Evolutionary conservation across 2,888 invertebrate genomes (phyloP), one percentile per base, ranked within the genome.

Genomic region (Drosophila incognita): DNA sequence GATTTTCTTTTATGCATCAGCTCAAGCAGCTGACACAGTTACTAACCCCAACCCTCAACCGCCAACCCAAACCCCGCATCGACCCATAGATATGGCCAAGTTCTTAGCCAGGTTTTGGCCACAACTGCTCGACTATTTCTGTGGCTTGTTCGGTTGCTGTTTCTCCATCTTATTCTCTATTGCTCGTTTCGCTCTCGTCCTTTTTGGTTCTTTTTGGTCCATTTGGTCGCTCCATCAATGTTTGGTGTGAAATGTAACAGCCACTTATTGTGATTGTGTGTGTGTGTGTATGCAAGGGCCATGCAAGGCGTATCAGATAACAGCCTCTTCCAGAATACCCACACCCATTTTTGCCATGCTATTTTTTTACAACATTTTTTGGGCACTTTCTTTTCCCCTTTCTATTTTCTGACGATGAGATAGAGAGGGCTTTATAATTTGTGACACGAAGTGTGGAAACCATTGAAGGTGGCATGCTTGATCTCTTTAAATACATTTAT

Each of bases 221-320:
- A 65, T 67, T 63, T 63, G 84, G 67, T 63, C 61, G 74, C 73
- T 89, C 73, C 84, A 87, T 89, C 89, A 89, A 84, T 89, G 85
- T 64, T 79, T 79, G 79, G 86, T 90, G 84, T 89, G 83, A 90
- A 87, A 90, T 88, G 87, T 87, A 89, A 89, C 90, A 90, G 83
- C 87, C 87, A 89, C 90, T 90, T 87, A 89, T 87, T 88, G 76
- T 82, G 89, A 89, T 90, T 24, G 61, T 51, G 54, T 35, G 54
- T 38, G 48, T 36, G 35, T n/a, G 57, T 18, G 48, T 36, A n/a
- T 31, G 61, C 21, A 31, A 60, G 60, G 54, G 52, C 62, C 48
- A 48, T 62, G 67, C 58, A 73, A 68, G 65, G 62, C 81, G 51
- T 87, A 86, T 89, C 87, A 76, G 89, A 83, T 86, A 74, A 69